Evolutionary conservation across 2,888 invertebrate genomes (phyloP), one percentile per base, ranked within the genome.

Genomic region (Lobophora halterata): DNA sequence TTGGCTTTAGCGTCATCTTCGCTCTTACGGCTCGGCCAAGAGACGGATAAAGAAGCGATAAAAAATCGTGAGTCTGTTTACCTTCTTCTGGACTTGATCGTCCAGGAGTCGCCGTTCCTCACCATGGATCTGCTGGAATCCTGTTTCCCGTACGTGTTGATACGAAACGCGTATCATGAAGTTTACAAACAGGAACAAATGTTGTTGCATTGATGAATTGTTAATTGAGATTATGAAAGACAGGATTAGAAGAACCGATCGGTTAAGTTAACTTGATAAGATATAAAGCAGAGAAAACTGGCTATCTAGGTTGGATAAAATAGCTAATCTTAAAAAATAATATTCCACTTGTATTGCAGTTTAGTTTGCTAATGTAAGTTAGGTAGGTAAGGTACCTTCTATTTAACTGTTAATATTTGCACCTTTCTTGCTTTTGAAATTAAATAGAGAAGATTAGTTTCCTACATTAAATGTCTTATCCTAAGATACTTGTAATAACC

Each of bases 51-150:
- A 71, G 99, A 99, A 72, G 93, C 93, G 1, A 96, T 95, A 13
- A 95, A 92, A 65, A 97, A 99, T 80, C 89, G 99, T 30, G 99
- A 99, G 77, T 98, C 98, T 0, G 96, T 99, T 19, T 99, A 99
- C 82, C 91, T 99, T 35, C 89, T 99, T 16, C 89, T 99, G 2
- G 98, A 99, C 82, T 93, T 98, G 86, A 97, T 99, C 73, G 99
- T 99, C 21, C 97, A 98, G 77, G 97, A 98, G 76, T 99, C 98
- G 6, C 98, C 98, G 6, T 99, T 98, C 86, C 89, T 99, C 11
- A 99, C 99, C 1, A 98, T 98, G 97, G 99, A 99, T 88, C 89
- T 99, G 50, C 83, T 99, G 53, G 99, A 99, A 79, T 98, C 98
- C 5, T 99, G 99, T 80, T 99, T 99, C 80, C 99, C 99, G 0